A percentile compares a stretch with the other conserved stretches of the same genome.
phyloP scores from a whole-genome alignment of 2,797 vertebrate species.

The Enoplosus armatus region DNA sequence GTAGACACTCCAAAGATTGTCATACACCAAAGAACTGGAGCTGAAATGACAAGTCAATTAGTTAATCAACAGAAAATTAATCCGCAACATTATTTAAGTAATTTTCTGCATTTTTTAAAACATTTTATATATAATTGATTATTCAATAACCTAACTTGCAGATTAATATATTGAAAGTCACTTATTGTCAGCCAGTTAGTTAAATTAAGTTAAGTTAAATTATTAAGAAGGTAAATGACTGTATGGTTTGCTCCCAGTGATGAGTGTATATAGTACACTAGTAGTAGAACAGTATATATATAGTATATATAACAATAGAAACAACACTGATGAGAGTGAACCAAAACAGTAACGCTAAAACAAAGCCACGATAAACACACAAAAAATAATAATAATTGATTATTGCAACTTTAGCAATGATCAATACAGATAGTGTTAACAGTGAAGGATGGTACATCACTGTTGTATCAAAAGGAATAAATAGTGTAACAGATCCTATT shows the following conservation, averaged over 20 bases:
- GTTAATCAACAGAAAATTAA: not conserved
- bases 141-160: not conserved
- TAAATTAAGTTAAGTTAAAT: too few species aligned
- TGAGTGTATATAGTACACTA: too few species aligned
- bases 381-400: too few species aligned
- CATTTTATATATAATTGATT: not conserved
- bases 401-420: not conserved
- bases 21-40: not conserved
- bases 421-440: not conserved
- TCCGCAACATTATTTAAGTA: not conserved
- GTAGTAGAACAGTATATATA: too few species aligned
- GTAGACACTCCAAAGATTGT: not conserved
- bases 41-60: not conserved
- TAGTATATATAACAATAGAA: too few species aligned
- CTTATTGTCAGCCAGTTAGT: not conserved
- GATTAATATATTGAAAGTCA: not conserved
- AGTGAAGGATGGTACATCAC: not conserved
- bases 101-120: not conserved
- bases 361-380: not conserved
- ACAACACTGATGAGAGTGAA: not conserved
- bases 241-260: not conserved
- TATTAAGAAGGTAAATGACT: not conserved
- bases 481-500: constrained; percentile 5
- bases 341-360: not conserved
- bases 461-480: constrained; percentile 24